Base-by-base conservation (phyloP, 1,140 invertebrate species). In the Drosophila bipectinata region DNA sequence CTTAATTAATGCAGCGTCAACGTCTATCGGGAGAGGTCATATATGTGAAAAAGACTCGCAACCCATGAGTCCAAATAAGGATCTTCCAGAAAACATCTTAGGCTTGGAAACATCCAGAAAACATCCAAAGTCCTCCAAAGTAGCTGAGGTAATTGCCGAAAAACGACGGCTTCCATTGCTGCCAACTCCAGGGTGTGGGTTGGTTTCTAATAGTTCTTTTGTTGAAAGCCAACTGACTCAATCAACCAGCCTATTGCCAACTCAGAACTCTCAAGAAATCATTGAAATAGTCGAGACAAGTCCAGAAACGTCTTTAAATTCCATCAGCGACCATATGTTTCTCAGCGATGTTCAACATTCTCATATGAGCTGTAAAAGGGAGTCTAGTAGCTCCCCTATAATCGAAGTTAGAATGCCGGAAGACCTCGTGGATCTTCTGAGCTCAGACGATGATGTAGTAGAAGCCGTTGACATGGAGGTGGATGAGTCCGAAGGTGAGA, bases 391-490 rank as follows among this genome's bases (percentile, higher is more conserved):
- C 10, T 64, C 63, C 7, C 47, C 63, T 8, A 44, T 53, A 8
- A 30, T 18, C 3, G 12, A 30, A 14, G n/a, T 10, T 28, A 5
- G 14, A 4, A 14, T 28, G 1, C 8, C 47, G 8, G 26, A 53
- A 1, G 18, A 26, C n/a, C 34, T 67, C 0, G 72, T 84, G 24
- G 74, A 82, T 28, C 52, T 85, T 1, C n/a, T 67, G 0, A 85
- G 69, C 28, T 87, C 77, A 24, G 63, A 64, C 9, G 63, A 64
- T 21, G 39, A 63, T 2, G 7, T 47, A 51, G 7, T 47, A 49
- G 45, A 39, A 3, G 10, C 5, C 4, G 26, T 28, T 28, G 5
- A 5, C 1, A 67, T 64, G 28, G 67, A 81, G 14, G 47, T 77
- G 14, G 53, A 58, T 24, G 58, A 69, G 0, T 8, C 18, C 2